Evolutionary conservation across 2,113 vertebrate species (phyloP).

Genomic region (Amazona guildingii): DNA sequence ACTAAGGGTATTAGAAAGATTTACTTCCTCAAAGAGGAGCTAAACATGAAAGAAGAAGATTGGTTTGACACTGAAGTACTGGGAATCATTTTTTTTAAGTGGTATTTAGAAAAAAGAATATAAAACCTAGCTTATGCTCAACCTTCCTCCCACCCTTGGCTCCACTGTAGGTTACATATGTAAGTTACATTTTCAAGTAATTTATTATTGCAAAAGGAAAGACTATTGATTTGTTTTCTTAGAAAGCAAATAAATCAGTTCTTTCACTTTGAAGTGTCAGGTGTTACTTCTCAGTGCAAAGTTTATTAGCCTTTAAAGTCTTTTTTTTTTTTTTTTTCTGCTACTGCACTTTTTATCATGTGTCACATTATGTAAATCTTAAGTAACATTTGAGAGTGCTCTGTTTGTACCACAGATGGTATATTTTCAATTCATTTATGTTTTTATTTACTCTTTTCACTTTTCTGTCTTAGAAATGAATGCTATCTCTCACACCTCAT

Average conservation of each 20-base stretch:
- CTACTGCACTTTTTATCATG: conserved; percentile 51
- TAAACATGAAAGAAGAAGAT: conserved; percentile 54
- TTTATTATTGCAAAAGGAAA: background rate
- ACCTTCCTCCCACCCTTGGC: background rate
- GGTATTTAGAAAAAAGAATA: conserved; percentile 1
- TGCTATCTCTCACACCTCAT: background rate
- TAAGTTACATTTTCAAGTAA: conserved; percentile 2
- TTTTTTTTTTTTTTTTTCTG: conserved; percentile 41
- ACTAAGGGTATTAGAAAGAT: conserved; percentile 42
- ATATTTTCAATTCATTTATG: background rate
- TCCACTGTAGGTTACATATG: background rate
- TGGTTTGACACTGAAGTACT: conserved; percentile 19
- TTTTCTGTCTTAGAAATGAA: conserved; percentile 12
- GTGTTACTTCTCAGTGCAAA: conserved; percentile 17
- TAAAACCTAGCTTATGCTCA: background rate
- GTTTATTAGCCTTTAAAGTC: background rate
- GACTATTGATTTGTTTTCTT: background rate
- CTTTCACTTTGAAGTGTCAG: conserved; percentile 43
- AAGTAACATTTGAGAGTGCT: background rate
- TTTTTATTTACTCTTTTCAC: conserved; percentile 31
- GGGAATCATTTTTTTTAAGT: background rate
- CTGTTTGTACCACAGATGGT: conserved; percentile 25
- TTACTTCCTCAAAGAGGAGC: conserved; percentile 50
- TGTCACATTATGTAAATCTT: conserved; percentile 34
- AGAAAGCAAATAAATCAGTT: conserved; percentile 14